These are phyloP conservation scores for Horisme vitalbata DNA, from an alignment of 2,888 invertebrate species.

Conservation along the genomic window DNA sequence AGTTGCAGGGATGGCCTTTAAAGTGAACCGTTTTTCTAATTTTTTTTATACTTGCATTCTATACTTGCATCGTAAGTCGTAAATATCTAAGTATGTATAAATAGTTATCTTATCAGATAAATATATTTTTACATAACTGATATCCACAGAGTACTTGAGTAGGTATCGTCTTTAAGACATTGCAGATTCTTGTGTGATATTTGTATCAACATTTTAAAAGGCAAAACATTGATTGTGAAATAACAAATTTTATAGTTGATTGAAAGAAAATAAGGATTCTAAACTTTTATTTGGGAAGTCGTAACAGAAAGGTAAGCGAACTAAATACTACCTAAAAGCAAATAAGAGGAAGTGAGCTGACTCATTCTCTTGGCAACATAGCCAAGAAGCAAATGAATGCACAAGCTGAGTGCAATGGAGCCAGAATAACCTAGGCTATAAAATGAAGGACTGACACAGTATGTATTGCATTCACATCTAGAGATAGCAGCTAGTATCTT, in stretches of 20 bases:
- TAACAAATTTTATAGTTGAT: background rate
- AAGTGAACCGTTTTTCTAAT: too few species aligned
- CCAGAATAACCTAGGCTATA: constrained; percentile 2
- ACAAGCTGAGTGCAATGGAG: background rate
- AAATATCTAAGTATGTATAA: too few species aligned
- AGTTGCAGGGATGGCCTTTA: too few species aligned
- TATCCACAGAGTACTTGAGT: background rate
- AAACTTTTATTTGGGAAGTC: constrained; percentile 26
- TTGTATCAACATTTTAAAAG: too few species aligned
- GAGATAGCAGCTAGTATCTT: constrained; percentile 73
- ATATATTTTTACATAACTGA: background rate
- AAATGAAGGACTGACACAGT: constrained; percentile 49
- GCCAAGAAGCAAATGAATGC: background rate
- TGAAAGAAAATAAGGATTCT: too few species aligned
- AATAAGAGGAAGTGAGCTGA: background rate
- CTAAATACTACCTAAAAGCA: constrained; percentile 18
- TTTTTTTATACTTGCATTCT: too few species aligned
- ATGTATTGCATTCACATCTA: constrained; percentile 68
- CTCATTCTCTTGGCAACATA: background rate
- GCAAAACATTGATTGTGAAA: too few species aligned
- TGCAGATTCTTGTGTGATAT: background rate
- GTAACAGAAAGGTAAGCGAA: constrained; percentile 25
- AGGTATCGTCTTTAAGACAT: background rate
- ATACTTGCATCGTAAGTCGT: background rate
- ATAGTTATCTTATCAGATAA: constrained; percentile 5